These are phyloP conservation scores for Pyrrhosoma nymphula DNA, from an alignment of 2,888 invertebrate genomes.

Conservation along the genomic window DNA sequence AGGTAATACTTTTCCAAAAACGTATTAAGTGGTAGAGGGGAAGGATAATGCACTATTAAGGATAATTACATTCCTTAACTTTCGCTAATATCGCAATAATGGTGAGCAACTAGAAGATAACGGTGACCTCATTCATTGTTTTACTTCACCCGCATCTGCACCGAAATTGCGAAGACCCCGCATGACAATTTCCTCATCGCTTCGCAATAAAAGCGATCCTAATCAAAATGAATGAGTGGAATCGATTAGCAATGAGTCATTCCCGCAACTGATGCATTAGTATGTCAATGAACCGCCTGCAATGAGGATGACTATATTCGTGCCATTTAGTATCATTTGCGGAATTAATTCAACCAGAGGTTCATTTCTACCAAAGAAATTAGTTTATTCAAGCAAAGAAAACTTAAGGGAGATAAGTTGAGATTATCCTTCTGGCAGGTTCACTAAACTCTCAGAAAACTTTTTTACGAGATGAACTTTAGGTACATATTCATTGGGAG, in stretches of 20 bases:
- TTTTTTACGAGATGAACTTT: no score
- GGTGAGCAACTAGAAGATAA: background rate
- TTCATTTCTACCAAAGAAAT: no score
- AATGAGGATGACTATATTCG: no score
- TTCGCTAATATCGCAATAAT: background rate
- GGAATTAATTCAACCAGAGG: no score
- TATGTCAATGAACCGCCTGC: background rate
- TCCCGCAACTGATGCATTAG: background rate
- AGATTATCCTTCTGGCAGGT: no score
- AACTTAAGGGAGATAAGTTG: no score
- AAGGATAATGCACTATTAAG: background rate
- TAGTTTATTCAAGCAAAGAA: no score
- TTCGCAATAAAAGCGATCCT: background rate
- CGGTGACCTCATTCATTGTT: background rate
- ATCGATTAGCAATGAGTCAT: background rate
- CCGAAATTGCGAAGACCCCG: background rate
- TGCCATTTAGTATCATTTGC: no score
- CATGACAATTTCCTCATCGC: background rate
- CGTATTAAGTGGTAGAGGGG: background rate
- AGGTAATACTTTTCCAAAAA: background rate
- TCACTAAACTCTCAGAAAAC: no score
- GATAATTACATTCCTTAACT: background rate
- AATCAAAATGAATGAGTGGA: background rate
- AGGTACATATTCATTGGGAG: no score
- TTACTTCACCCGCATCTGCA: background rate